Base-by-base conservation (phyloP, 2,888 invertebrate genomes). In the Aethes cnicana region DNA sequence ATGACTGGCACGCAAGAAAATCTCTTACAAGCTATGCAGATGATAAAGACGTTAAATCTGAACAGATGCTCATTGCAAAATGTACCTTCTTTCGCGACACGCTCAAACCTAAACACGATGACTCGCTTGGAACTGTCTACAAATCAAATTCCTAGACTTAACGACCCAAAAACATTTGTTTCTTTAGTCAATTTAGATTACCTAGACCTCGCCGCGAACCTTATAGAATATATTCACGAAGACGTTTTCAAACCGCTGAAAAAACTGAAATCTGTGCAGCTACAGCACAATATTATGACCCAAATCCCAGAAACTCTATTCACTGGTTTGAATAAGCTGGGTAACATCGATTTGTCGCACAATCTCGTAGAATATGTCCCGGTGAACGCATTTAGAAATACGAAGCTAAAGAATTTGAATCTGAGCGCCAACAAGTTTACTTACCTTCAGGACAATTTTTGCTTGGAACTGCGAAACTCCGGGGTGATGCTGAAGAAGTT, bases 371-470 rank as follows among this genome's bases (percentile, higher is more conserved):
- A 75, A 54, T 62, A 67, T 41, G 62, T 84, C 0, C 76, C 83
- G 1, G 72, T 80, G 0, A 75, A 77, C 46, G 73, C 79, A 1
- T 81, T 87, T 12, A 66, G 72, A 49, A 76, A 77, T 0, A 74
- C 80, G 1, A 64, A 63, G 5, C 53, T 84, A 3, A 84, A 74
- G 52, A 75, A 77, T 53, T 59, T 87, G 12, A 83, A 86, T 61
- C 58, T 88, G 12, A 70, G 81, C 0, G 65, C 66, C 25, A 87
- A 88, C 48, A 77, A 61, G 54, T 73, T 87, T 16, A 79, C 81
- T 0, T 86, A 78, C 64, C 67, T 88, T 18, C 62, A 66, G 11
- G 75, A 78, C 23, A 86, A 87, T 55, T 88, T 88, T 60, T 77
- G 74, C 41, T 63, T 83, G 17, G 83, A 84, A 28, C 57, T 86